Percentiles rank a stretch among this genome's conserved stretches.
phyloP scores from a whole-genome alignment of 2,888 invertebrate genomes.

The Synergus japonicus region DNA sequence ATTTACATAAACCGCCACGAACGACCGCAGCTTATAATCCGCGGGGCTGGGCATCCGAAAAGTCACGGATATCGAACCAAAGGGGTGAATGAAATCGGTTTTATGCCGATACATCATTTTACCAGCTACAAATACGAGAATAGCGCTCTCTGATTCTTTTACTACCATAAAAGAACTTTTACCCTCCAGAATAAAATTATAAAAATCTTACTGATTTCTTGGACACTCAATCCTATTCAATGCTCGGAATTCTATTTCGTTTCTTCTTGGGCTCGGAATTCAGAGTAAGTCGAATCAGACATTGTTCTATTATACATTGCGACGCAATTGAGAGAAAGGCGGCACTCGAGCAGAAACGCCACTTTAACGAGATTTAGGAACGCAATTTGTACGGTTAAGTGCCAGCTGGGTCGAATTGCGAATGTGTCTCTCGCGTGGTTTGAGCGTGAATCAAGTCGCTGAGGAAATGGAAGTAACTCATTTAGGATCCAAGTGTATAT shows the following conservation, averaged over 20 bases:
- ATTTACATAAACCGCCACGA: slow-evolving; percentile 53
- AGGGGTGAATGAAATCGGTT: slow-evolving; percentile 17
- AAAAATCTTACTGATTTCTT: neutral
- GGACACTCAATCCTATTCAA: neutral
- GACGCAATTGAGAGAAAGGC: slow-evolving; percentile 43
- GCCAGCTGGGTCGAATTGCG: slow-evolving; percentile 63
- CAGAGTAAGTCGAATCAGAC: slow-evolving; percentile 14
- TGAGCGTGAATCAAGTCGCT: slow-evolving; percentile 47
- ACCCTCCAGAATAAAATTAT: neutral
- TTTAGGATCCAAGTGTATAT: slow-evolving; percentile 52
- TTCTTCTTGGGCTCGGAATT: slow-evolving; percentile 18
- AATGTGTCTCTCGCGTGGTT: slow-evolving; percentile 51
- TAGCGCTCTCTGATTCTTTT: slow-evolving; percentile 15
- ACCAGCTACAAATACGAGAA: slow-evolving; percentile 27
- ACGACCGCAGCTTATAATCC: slow-evolving; percentile 54
- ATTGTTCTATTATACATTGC: slow-evolving; percentile 46
- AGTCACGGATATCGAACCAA: slow-evolving; percentile 36
- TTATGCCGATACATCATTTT: slow-evolving; percentile 32
- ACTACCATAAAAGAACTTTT: slow-evolving; percentile 10
- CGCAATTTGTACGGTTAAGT: slow-evolving; percentile 69
- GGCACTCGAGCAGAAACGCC: slow-evolving; percentile 56
- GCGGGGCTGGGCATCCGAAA: slow-evolving; percentile 41
- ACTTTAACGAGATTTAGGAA: slow-evolving; percentile 69
- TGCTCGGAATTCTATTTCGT: neutral
- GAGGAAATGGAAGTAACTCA: slow-evolving; percentile 56